Evolutionary conservation across 2,797 vertebrate genomes (phyloP).

Genomic region (Coregonus sp.): DNA sequence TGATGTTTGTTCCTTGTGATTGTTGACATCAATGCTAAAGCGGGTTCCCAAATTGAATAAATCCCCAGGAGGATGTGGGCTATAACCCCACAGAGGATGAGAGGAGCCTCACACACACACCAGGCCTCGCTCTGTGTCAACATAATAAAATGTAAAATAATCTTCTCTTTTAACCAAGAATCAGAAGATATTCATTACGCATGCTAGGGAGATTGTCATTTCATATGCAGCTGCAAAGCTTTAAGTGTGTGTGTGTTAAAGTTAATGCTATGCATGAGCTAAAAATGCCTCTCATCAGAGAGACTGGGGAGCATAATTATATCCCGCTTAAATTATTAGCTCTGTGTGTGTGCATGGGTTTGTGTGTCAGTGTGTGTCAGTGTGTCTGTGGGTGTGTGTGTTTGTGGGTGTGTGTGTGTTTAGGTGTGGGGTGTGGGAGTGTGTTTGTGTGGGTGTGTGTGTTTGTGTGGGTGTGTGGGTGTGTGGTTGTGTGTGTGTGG

Average conservation of each 20-base stretch:
- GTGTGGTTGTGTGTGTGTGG: not conserved
- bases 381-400: not conserved
- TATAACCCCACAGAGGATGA: slow-evolving; percentile 58
- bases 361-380: not conserved
- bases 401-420: slow-evolving; percentile 23
- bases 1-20: slow-evolving; percentile 76
- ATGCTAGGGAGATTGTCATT: slow-evolving; percentile 33
- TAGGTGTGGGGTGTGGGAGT: slow-evolving; percentile 10
- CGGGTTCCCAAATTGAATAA: slow-evolving; percentile 67
- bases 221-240: slow-evolving; percentile 27
- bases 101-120: slow-evolving; percentile 60
- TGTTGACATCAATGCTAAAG: slow-evolving; percentile 72
- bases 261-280: slow-evolving; percentile 49
- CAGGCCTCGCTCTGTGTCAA: slow-evolving; percentile 18
- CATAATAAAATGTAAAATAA: slow-evolving; percentile 47
- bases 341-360: slow-evolving; percentile 24
- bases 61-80: slow-evolving; percentile 71
- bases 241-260: slow-evolving; percentile 30
- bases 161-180: slow-evolving; percentile 50
- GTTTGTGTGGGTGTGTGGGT: slow-evolving; percentile 14
- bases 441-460: slow-evolving; percentile 24
- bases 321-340: slow-evolving; percentile 44
- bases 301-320: slow-evolving; percentile 47
- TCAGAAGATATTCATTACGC: slow-evolving; percentile 54
- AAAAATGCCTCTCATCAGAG: slow-evolving; percentile 49